Base-by-base conservation (phyloP, 2,113 vertebrate genomes). In the Toxostoma redivivum region DNA sequence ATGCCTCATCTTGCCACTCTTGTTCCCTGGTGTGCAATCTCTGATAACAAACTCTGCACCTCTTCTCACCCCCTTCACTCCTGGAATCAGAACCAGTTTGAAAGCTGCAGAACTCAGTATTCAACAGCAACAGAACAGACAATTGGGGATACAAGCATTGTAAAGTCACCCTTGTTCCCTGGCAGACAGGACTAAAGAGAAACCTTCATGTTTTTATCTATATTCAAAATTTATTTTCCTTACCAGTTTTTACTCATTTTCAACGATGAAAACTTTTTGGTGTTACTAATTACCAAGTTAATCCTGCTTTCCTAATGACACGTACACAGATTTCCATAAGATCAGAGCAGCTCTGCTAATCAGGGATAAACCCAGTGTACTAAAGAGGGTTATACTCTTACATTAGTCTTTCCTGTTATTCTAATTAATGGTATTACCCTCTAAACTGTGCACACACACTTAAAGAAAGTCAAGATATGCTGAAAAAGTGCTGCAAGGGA, bases 391-490 rank as follows among this genome's bases (percentile, higher is more conserved):
- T 81, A 37, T 35, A 77, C 54, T 35, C 82, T 60, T 67, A 58
- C 85, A 67, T 90, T 90, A 72, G 73, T 57, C 60, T 92, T 83
- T 95, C 80, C 84, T 74, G 72, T 92, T 77, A 61, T 65, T 86
- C 87, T 96, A 92, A 94, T 97, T 95, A 94, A 91, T 12, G 67
- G 95, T 50, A 86, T 97, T 91, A 92, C 70, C 91, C 95, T 94
- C 92, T 84, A 92, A 97, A 96, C 83, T 51, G 51, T 10, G 35
- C 31, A 47, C 27, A 47, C n/a, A 73, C 71, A 51, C 87, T 74
- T 54, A 54, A 65, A 94, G 94, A 86, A 94, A 95, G 47, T 90
- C 54, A 83, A 76, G 90, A 70, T 28, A 47, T 0, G 4, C 64
- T 81, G 50, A 35, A 91, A 95, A 92, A 74, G 38, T 0, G 8